Conservation (phyloP, 1,140 invertebrate species). For the Brachionus koreanus region DNA sequence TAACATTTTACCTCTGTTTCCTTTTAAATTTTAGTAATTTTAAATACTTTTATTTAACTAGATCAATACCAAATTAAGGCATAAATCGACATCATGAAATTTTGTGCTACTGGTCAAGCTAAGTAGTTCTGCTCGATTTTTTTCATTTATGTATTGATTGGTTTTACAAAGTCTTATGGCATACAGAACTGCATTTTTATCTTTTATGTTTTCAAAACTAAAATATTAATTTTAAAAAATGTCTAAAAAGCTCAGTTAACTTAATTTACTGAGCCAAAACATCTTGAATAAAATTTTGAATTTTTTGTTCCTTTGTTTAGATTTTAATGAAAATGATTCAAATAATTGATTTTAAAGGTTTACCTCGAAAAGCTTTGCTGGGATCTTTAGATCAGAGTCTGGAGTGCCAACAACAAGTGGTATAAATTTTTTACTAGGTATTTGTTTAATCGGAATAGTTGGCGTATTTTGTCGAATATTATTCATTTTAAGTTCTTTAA, state of each 20-base stretch:
- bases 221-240: background rate
- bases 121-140: background rate
- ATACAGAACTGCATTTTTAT: slow-evolving; percentile 3
- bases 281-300: slow-evolving; percentile 38
- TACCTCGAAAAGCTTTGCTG: slow-evolving; percentile 33
- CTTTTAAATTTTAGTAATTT: background rate
- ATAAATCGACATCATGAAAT: slow-evolving; percentile 43
- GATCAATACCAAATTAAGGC: slow-evolving; percentile 35
- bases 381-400: background rate
- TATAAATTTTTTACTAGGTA: slow-evolving; percentile 42
- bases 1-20: slow-evolving; percentile 28
- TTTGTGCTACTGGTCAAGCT: background rate
- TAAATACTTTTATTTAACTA: background rate
- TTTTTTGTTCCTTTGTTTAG: slow-evolving; percentile 15
- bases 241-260: background rate
- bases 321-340: background rate
- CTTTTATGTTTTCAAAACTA: slow-evolving; percentile 26
- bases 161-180: background rate
- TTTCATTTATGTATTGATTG: slow-evolving; percentile 43
- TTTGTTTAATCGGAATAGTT: slow-evolving; percentile 38
- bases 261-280: background rate
- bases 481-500: slow-evolving; percentile 1
- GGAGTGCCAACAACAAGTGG: background rate
- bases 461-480: slow-evolving; percentile 6
- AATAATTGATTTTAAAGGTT: background rate